A percentile compares a stretch with the other conserved stretches of the same genome.
Conservation (phyloP, 2,797 vertebrate species). For the Coreius guichenoti region DNA sequence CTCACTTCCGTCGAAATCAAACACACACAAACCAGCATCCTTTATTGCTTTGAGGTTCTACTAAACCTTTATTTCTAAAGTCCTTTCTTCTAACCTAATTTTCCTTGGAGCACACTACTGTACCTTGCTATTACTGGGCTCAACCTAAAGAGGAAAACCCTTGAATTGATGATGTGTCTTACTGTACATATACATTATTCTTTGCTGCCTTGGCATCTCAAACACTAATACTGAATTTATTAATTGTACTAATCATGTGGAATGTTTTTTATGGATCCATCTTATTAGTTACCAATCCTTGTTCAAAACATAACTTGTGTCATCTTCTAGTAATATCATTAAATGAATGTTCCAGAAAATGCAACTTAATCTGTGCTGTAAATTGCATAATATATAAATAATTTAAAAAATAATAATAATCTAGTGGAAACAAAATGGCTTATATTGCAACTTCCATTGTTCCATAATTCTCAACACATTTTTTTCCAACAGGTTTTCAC, state of each 20-base stretch:
- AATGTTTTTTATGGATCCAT: not conserved
- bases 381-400: not conserved
- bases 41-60: not conserved
- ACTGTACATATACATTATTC: not conserved
- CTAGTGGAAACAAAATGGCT: not conserved
- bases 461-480: not conserved
- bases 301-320: not conserved
- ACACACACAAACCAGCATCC: conserved; percentile 6
- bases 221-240: not conserved
- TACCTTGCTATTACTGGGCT: not conserved
- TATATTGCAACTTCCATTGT: not conserved
- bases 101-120: not conserved
- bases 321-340: not conserved
- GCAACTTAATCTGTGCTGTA: not conserved
- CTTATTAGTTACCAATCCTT: not conserved
- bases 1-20: not conserved
- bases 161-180: not conserved
- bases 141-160: not conserved
- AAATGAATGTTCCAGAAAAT: not conserved
- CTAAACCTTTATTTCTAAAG: not conserved
- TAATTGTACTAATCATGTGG: not conserved
- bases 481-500: not conserved
- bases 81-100: not conserved
- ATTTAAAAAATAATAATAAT: not conserved
- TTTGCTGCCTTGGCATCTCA: not conserved